Evolutionary conservation across 2,888 invertebrate species (phyloP).

Genomic region (Nemurella pictetii): DNA sequence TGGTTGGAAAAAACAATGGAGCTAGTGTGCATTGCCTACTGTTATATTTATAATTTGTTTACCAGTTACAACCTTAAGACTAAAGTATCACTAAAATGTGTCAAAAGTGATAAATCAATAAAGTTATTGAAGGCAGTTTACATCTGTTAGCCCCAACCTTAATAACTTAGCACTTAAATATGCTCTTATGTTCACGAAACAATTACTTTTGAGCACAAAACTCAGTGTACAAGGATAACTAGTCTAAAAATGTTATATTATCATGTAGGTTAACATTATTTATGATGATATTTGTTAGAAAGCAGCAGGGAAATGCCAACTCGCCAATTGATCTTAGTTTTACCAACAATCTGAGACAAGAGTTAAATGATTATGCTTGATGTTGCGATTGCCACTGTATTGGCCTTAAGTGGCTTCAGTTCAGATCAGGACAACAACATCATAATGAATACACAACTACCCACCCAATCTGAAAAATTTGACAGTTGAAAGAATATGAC

Average conservation of each 20-base stretch:
- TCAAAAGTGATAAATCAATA: background rate
- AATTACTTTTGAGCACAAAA: background rate
- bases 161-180: background rate
- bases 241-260: background rate
- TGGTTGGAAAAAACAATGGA: no score
- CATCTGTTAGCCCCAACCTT: background rate
- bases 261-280: background rate
- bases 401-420: background rate
- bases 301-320: background rate
- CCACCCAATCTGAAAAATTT: background rate
- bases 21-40: slow-evolving; percentile 17
- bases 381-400: background rate
- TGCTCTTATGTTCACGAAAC: background rate
- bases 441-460: background rate
- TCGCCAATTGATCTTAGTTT: background rate
- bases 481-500: background rate
- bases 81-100: background rate
- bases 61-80: background rate
- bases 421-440: background rate
- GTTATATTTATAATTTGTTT: slow-evolving; percentile 3
- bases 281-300: background rate
- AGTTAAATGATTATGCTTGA: background rate
- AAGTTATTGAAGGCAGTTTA: background rate
- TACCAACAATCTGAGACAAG: background rate
- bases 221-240: background rate